A percentile compares a stretch with the other conserved stretches of the same genome.
phyloP scores from a whole-genome alignment of 2,797 vertebrate genomes.

The Lithobates pipiens region DNA sequence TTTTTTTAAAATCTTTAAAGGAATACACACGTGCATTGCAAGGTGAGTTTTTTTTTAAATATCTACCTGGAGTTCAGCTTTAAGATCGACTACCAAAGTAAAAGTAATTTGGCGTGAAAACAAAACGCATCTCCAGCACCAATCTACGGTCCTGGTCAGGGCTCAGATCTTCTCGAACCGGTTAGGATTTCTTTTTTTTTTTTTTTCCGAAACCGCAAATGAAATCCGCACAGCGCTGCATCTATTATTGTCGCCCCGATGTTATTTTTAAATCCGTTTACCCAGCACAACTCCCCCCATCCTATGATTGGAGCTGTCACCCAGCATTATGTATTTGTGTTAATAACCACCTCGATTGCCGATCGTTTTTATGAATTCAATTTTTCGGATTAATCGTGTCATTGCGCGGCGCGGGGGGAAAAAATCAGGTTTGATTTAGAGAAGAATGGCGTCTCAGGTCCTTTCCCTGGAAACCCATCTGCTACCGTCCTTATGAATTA shows the following conservation, averaged over 20 bases:
- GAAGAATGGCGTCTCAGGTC: slow-evolving; percentile 33
- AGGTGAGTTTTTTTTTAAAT: too few species aligned
- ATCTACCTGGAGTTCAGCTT: too few species aligned
- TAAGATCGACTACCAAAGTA: too few species aligned
- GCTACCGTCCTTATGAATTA: slow-evolving; percentile 47
- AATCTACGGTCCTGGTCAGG: too few species aligned
- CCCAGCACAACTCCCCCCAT: too few species aligned
- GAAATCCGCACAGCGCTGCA: not conserved
- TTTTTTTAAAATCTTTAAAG: too few species aligned
- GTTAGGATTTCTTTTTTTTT: too few species aligned
- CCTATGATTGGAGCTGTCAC: slow-evolving; percentile 29
- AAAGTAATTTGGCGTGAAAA: too few species aligned
- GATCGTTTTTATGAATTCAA: slow-evolving; percentile 37
- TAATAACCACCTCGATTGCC: slow-evolving; percentile 19
- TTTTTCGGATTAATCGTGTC: slow-evolving; percentile 48
- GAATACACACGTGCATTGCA: too few species aligned
- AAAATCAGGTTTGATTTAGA: slow-evolving; percentile 20
- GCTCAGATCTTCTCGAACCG: too few species aligned
- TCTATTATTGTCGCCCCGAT: not conserved
- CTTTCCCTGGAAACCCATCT: slow-evolving; percentile 40
- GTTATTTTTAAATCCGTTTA: not conserved
- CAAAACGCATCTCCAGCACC: too few species aligned
- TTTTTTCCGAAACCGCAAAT: not conserved
- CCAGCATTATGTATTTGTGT: slow-evolving; percentile 8
- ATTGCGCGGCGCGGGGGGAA: not conserved